A percentile compares a stretch with the other conserved stretches of the same genome.
These are phyloP conservation scores for Lasiurus cinereus DNA, from an alignment of 2,113 vertebrate genomes.

Conservation along the genomic window DNA sequence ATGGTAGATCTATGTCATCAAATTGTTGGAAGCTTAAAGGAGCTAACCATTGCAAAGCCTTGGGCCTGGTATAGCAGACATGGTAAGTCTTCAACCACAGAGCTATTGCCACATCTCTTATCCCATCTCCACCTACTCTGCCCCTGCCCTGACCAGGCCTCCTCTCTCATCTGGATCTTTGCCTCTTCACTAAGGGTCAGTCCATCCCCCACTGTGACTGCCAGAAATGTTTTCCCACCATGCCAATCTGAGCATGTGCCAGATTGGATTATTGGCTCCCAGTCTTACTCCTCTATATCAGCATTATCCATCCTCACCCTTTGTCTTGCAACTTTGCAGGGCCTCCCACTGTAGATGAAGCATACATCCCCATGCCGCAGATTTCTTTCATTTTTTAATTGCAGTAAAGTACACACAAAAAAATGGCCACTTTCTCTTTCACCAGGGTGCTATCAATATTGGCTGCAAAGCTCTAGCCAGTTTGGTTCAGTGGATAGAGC, in stretches of 20 bases:
- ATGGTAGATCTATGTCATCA: neutral
- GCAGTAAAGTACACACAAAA: neutral
- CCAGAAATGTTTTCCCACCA: neutral
- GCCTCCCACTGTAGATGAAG: neutral
- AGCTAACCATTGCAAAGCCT: neutral
- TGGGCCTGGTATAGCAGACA: neutral
- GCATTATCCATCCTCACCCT: neutral
- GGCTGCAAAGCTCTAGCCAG: too few species aligned
- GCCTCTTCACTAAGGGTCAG: neutral
- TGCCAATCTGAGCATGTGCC: neutral
- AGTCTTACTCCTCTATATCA: neutral
- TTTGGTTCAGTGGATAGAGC: too few species aligned
- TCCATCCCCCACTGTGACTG: neutral
- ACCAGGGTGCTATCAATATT: neutral
- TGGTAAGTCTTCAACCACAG: neutral
- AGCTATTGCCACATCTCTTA: neutral
- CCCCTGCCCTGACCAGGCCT: neutral
- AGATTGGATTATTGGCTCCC: neutral
- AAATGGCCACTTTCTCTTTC: conserved; percentile 13
- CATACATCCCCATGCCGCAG: neutral
- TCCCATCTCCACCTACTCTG: neutral
- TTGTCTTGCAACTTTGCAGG: neutral
- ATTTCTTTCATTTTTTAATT: neutral
- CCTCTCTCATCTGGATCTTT: neutral
- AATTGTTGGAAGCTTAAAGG: neutral